These are phyloP conservation scores for Sigmodon hispidus DNA, from an alignment of 2,113 vertebrate genomes.

Conservation along the genomic window DNA sequence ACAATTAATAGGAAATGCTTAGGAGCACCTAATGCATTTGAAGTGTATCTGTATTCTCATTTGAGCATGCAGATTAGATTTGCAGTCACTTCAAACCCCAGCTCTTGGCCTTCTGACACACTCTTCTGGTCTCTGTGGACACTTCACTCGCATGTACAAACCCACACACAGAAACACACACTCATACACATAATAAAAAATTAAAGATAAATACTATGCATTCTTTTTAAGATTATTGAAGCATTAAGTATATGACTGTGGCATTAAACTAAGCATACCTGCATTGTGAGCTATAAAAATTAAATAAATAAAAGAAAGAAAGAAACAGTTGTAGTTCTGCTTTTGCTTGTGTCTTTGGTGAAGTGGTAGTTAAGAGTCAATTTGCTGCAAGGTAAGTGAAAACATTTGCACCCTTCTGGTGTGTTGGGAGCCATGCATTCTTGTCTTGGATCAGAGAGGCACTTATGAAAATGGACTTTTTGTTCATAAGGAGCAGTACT, in stretches of 20 bases:
- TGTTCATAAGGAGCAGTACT: no score
- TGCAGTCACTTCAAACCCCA: neutral
- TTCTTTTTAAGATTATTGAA: neutral
- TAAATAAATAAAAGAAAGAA: neutral
- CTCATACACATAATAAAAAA: neutral
- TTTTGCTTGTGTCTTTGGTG: neutral
- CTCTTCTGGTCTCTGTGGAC: neutral
- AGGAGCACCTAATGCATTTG: neutral
- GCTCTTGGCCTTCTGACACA: neutral
- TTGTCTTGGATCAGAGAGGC: no score
- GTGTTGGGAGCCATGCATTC: no score
- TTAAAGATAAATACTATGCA: neutral
- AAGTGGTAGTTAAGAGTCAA: neutral
- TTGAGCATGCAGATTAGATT: no score
- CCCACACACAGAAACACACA: neutral
- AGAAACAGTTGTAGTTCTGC: fast-evolving
- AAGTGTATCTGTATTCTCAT: neutral
- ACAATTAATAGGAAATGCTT: neutral
- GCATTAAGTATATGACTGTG: neutral
- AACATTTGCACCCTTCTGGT: neutral
- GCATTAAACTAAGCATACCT: neutral
- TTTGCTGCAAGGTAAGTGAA: neutral
- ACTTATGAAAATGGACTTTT: no score
- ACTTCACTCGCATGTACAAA: neutral
- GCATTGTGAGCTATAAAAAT: neutral